Base-by-base conservation (phyloP, 2,113 vertebrate genomes). In the Beaufortia kweichowensis region DNA sequence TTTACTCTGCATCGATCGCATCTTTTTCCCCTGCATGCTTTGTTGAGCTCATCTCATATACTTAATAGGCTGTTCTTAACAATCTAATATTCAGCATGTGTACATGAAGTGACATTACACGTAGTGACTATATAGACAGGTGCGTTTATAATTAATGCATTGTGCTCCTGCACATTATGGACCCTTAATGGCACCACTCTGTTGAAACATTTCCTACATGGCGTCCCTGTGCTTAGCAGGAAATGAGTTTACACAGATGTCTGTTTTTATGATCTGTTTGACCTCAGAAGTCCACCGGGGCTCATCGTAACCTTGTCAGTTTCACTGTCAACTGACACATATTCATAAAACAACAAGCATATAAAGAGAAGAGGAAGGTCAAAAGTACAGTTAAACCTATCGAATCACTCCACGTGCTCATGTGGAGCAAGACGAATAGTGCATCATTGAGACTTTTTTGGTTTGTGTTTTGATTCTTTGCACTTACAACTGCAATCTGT, bases 1-100 rank as follows among this genome's bases (percentile, higher is more conserved):
- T 74, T 78, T 74, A 74, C 55, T 72, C 67, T 23, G 24, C 77
- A 79, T 82, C 23, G 77, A 82, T 82, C 78, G 3, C 33, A 31
- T 5, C 50, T 60, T 48, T 55, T 39, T 57, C 31, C 53, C 61
- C 23, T 43, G 29, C 65, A 59, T 65, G 73, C 46, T 79, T 57
- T 66, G 73, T 64, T 75, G 64, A 61, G 48, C 29, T 71, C 73
- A 61, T 76, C 72, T 48, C 11, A 33, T 60, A 29, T 55, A 39
- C 14, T 33, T 79, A 79, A 79, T 79, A 70, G 55, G 63, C 48
- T 65, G 71, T 65, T 59, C 67, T 79, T 79, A 71, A 75, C 55
- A 19, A 41, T 57, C 14, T 71, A 59, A 59, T 59, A 71, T 71
- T 41, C 69, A 41, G 55, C 33, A 41, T 21, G 12, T 71, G 69